These are phyloP conservation scores for Myotis pilosus DNA, from an alignment of 2,797 vertebrate species.

Conservation along the genomic window DNA sequence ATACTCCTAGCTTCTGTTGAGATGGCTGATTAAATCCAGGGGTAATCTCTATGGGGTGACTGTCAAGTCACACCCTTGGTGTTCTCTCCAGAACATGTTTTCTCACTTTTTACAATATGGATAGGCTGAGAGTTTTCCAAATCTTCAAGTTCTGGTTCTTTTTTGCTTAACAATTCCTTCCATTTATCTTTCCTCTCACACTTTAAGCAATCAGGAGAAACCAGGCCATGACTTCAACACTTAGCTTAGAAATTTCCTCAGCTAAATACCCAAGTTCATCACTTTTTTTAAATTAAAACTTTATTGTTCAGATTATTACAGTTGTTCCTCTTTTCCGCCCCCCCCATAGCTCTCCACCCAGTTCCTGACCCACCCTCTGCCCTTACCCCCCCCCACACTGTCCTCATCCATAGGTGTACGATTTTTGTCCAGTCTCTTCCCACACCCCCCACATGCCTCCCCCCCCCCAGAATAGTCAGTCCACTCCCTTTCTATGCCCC, in stretches of 20 bases:
- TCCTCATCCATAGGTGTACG: too few relatives aligned
- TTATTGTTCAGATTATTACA: too few relatives aligned
- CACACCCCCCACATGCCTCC: too few relatives aligned
- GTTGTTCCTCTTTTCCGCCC: too few relatives aligned
- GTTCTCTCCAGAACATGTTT: neutral
- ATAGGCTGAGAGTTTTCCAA: conserved; percentile 20
- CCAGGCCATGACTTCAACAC: neutral
- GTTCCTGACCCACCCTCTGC: too few relatives aligned
- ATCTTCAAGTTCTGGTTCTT: conserved; percentile 12
- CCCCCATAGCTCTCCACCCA: too few relatives aligned
- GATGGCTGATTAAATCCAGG: neutral
- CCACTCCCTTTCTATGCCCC: too few relatives aligned
- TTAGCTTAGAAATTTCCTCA: neutral
- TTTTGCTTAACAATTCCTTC: conserved; percentile 29
- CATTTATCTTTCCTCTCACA: neutral
- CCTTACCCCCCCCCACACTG: too few relatives aligned
- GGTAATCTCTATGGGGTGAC: neutral
- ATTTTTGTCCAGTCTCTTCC: too few relatives aligned
- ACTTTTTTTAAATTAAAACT: too few relatives aligned
- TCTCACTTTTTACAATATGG: neutral
- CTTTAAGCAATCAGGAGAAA: conserved; percentile 17
- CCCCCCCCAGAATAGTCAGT: too few relatives aligned
- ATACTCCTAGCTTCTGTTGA: neutral
- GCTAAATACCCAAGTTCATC: neutral
- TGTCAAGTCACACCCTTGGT: neutral